Conservation (phyloP, 2,113 vertebrate genomes). For the Lates calcarifer region DNA sequence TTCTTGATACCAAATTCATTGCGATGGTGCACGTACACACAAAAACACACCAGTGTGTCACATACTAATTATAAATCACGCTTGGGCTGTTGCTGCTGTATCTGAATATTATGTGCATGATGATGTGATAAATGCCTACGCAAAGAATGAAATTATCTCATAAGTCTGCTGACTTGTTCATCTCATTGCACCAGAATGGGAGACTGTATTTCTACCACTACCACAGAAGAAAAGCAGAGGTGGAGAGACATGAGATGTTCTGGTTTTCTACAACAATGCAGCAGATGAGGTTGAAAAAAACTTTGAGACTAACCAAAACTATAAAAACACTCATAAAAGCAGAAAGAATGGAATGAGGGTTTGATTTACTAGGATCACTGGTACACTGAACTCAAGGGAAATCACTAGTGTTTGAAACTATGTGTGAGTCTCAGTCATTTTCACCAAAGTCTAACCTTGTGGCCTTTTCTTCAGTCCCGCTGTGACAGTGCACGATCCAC, state of each 20-base stretch:
- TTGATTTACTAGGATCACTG: background rate
- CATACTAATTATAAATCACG: background rate
- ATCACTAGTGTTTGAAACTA: background rate
- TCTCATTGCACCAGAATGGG: background rate
- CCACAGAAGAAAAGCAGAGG: background rate
- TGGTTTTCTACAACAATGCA: background rate
- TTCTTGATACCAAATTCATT: background rate
- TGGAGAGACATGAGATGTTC: background rate
- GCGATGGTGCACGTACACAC: too few relatives aligned
- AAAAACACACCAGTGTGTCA: too few relatives aligned
- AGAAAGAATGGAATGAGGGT: background rate
- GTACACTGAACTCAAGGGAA: background rate
- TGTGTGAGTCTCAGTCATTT: background rate
- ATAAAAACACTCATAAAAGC: background rate
- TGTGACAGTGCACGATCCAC: background rate
- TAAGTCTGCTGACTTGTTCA: background rate
- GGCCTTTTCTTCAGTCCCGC: constrained; percentile 3
- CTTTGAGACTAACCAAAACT: background rate
- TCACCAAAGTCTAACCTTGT: background rate
- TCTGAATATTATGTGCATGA: background rate
- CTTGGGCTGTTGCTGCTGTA: background rate
- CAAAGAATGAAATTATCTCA: background rate
- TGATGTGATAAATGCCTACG: background rate
- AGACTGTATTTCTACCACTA: background rate
- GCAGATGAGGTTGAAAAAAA: background rate